Evolutionary conservation across 2,113 vertebrate species (phyloP), one percentile per base, ranked within the genome.

Genomic region (Phylloscopus trochilus): DNA sequence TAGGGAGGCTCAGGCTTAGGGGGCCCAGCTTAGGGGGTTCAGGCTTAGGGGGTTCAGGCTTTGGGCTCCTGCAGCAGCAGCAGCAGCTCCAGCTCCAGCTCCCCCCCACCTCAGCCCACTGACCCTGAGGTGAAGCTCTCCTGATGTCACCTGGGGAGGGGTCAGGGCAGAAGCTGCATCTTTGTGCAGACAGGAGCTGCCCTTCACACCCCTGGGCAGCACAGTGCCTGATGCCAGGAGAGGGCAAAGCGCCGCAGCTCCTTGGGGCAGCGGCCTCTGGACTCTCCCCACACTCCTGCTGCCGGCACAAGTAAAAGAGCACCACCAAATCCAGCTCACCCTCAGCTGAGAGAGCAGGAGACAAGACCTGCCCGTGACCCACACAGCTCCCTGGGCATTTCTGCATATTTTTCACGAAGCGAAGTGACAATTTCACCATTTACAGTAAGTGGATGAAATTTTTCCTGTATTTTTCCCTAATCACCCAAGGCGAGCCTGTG

Each of bases 111-210:
- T n/a, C n/a, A 8, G 12, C 28, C 24, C 15, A 9, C 3, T 15
- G 9, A 23, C 5, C 15, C 24, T 4, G 3, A 12, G 26, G 8
- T 8, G 55, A 33, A 70, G 41, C 18, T 6, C 23, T 30, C 46
- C 44, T 27, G 55, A 2, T 30, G 41, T 3, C 18, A 49, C 2
- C 0, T 0, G 8, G 1, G 16, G 8, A 2, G 6, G 6, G 14
- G 27, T 4, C 18, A 21, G 74, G 46, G 74, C 41, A 87, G 24
- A 7, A 56, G 39, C 2, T 11, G 53, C 10, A 20, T 4, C 55
- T 58, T 10, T 35, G 64, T 39, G 55, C 39, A 17, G 7, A 1
- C 4, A 51, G 78, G 15, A 75, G 21, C 59, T 22, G 28, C 43
- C 13, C 33, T 23, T 28, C 24, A 5, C 52, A 11, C 1, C 69